Evolutionary conservation across 2,113 vertebrate species (phyloP).

Genomic region (Lepus europaeus): DNA sequence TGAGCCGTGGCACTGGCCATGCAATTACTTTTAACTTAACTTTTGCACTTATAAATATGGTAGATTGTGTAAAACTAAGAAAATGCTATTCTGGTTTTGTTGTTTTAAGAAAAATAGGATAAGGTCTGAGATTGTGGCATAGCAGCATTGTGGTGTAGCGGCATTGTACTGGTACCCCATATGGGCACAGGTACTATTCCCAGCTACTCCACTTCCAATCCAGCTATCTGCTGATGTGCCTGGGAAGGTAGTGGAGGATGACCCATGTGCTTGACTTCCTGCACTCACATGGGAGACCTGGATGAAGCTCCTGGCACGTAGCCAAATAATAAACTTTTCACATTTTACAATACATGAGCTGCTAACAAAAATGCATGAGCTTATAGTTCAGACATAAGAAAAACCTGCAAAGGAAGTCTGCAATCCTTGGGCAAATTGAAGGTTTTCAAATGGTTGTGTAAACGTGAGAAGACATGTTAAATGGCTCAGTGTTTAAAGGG

Average conservation of each 20-base stretch:
- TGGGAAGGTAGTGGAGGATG: too few species aligned
- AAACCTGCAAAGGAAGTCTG: background rate
- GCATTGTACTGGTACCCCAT: too few species aligned
- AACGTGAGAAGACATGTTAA: background rate
- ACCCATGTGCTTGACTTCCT: too few species aligned
- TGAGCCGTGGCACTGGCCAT: too few species aligned
- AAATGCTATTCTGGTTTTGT: background rate
- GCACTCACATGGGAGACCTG: too few species aligned
- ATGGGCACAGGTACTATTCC: too few species aligned
- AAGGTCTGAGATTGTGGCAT: background rate
- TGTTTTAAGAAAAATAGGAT: background rate
- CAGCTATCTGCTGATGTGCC: too few species aligned
- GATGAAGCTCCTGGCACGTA: too few species aligned
- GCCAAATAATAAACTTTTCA: background rate
- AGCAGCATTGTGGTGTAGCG: too few species aligned
- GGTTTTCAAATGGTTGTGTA: background rate
- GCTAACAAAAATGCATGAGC: background rate
- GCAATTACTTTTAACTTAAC: background rate
- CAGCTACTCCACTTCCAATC: too few species aligned
- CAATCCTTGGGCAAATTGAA: background rate
- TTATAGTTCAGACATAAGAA: background rate
- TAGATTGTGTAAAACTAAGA: background rate
- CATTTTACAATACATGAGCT: background rate
- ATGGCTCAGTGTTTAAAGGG: background rate
- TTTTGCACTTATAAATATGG: fast-evolving